Evolutionary conservation across 2,888 invertebrate species (phyloP).

Genomic region (Trimorus sp.): DNA sequence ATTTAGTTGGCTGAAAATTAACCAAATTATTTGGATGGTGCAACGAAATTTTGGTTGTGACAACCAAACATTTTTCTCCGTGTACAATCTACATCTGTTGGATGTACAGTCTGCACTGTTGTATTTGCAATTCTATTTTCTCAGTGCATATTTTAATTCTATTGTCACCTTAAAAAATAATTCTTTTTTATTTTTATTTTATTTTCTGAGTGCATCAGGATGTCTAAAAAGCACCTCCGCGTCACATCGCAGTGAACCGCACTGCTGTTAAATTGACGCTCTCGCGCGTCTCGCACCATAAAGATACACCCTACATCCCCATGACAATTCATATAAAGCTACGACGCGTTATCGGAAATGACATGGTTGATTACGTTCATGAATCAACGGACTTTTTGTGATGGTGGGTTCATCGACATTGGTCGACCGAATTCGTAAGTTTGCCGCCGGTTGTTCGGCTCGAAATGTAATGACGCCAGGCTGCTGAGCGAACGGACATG

Average conservation of each 20-base stretch:
- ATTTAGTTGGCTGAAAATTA: no score
- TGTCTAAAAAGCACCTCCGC: background rate
- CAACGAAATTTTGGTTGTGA: no score
- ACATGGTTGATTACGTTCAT: conserved; percentile 45
- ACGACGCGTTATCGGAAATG: conserved; percentile 50
- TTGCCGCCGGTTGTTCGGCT: conserved; percentile 55
- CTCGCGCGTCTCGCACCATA: conserved; percentile 42
- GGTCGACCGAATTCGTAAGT: conserved; percentile 46
- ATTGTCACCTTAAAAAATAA: no score
- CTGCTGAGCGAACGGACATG: conserved; percentile 46
- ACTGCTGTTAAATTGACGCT: conserved; percentile 37
- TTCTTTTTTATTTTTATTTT: no score
- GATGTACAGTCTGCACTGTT: no score
- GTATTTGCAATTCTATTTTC: no score
- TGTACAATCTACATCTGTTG: no score
- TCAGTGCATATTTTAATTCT: no score
- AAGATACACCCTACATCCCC: conserved; percentile 44
- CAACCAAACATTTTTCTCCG: no score
- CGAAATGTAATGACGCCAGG: conserved; percentile 58
- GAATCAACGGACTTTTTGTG: conserved; percentile 33
- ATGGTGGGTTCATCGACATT: conserved; percentile 55
- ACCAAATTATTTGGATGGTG: no score
- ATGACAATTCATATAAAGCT: conserved; percentile 49
- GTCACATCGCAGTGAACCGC: background rate
- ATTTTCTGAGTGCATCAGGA: no score